Conservation (phyloP, 2,113 vertebrate species). For the Psilopsiagon aurifrons region DNA sequence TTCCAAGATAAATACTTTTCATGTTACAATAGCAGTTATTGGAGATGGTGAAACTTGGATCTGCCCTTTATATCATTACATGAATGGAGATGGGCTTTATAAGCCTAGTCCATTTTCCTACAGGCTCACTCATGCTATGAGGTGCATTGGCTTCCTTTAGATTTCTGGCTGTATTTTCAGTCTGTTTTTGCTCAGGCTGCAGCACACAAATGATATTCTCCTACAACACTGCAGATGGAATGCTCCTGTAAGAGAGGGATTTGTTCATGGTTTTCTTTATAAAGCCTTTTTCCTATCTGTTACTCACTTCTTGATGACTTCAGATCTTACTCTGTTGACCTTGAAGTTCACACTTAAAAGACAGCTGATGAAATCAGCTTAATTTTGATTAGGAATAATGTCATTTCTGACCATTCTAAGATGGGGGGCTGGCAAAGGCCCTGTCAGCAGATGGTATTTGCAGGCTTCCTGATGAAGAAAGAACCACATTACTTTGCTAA, state of each 20-base stretch:
- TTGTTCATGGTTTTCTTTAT: neutral
- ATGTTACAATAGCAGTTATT: neutral
- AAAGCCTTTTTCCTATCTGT: neutral
- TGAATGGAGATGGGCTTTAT: neutral
- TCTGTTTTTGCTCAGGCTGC: neutral
- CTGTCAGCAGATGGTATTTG: neutral
- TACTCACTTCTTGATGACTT: neutral
- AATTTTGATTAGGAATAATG: neutral
- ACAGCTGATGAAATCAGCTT: neutral
- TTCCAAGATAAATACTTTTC: neutral
- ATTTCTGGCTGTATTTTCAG: neutral
- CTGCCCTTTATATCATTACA: neutral
- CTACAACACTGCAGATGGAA: neutral
- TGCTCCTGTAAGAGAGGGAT: neutral
- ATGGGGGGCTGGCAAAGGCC: neutral
- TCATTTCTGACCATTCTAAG: neutral
- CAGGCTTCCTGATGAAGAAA: conserved; percentile 90
- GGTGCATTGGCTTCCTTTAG: neutral
- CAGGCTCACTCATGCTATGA: neutral
- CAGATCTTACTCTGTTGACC: neutral
- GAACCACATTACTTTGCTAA: conserved; percentile 89
- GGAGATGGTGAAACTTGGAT: neutral
- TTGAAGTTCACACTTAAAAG: neutral
- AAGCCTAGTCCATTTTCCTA: neutral
- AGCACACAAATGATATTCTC: neutral